Evolutionary conservation across 2,113 vertebrate species (phyloP).

Genomic region (Nanger granti): DNA sequence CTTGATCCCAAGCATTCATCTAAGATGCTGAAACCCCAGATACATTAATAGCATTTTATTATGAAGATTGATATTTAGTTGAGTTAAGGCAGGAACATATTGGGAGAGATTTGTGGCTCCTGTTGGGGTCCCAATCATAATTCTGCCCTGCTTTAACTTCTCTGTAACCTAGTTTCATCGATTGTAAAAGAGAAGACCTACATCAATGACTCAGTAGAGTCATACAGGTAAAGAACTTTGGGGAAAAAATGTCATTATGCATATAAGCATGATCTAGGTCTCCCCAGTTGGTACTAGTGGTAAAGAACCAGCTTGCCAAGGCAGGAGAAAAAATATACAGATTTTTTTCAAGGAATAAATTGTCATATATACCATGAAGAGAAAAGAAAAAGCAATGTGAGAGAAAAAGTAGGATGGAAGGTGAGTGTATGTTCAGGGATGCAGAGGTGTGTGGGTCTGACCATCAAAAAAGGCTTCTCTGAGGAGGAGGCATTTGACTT

Average conservation of each 20-base stretch:
- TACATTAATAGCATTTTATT: background rate
- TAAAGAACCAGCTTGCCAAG: background rate
- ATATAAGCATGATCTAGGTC: background rate
- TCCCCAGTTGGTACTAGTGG: background rate
- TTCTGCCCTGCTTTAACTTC: background rate
- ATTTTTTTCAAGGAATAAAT: background rate
- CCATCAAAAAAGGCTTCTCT: background rate
- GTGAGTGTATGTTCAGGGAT: rapidly evolving
- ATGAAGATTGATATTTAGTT: background rate
- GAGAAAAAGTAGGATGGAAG: too few relatives aligned
- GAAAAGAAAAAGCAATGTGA: background rate
- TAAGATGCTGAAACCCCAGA: background rate
- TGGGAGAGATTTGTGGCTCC: background rate
- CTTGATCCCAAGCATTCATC: background rate
- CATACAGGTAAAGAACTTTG: background rate
- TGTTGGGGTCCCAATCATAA: too few relatives aligned
- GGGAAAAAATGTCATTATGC: rapidly evolving
- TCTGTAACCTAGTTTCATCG: background rate
- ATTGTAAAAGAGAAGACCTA: background rate
- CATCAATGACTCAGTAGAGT: background rate
- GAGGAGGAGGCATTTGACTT: background rate
- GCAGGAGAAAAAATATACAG: background rate
- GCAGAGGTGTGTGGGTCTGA: background rate
- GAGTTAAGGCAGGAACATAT: background rate
- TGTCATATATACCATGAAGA: background rate